phyloP scores from a whole-genome alignment of 2,113 vertebrate species.

The Platysternon megacephalum region DNA sequence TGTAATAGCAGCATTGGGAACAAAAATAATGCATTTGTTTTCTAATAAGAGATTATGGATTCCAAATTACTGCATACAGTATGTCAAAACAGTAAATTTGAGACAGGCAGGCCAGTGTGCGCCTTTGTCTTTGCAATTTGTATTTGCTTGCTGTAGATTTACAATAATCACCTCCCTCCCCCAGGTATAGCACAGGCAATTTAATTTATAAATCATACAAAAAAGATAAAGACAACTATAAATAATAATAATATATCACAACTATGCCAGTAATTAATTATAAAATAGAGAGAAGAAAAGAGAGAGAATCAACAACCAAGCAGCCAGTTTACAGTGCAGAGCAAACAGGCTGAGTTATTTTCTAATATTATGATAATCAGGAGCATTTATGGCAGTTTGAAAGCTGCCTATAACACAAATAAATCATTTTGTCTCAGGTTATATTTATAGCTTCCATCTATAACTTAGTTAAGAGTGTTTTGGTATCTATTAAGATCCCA shows the following conservation, averaged over 20 bases:
- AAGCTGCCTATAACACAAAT: constrained; percentile 38
- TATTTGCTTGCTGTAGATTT: constrained; percentile 74
- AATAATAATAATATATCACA: constrained; percentile 60
- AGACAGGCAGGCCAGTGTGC: constrained; percentile 63
- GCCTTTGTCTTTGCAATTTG: constrained; percentile 74
- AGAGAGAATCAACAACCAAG: not conserved
- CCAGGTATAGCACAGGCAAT: constrained; percentile 61
- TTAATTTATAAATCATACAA: constrained; percentile 62
- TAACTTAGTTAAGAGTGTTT: constrained; percentile 63
- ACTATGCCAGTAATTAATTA: constrained; percentile 50
- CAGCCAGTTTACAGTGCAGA: not conserved
- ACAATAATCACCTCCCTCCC: constrained; percentile 73
- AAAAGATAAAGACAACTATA: constrained; percentile 67
- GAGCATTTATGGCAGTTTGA: constrained; percentile 49
- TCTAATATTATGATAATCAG: constrained; percentile 16
- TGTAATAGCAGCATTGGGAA: constrained; percentile 69
- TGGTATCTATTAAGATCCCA: constrained; percentile 55
- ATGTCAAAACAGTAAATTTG: constrained; percentile 70
- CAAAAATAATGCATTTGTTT: constrained; percentile 63
- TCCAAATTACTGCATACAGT: constrained; percentile 57
- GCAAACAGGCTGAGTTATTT: constrained; percentile 33
- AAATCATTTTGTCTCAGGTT: constrained; percentile 55
- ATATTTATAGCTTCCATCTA: constrained; percentile 37
- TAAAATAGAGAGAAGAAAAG: constrained; percentile 30
- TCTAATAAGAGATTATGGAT: constrained; percentile 73